Evolutionary conservation across 2,113 vertebrate species (phyloP).

Genomic region (Pedionomus torquatus): DNA sequence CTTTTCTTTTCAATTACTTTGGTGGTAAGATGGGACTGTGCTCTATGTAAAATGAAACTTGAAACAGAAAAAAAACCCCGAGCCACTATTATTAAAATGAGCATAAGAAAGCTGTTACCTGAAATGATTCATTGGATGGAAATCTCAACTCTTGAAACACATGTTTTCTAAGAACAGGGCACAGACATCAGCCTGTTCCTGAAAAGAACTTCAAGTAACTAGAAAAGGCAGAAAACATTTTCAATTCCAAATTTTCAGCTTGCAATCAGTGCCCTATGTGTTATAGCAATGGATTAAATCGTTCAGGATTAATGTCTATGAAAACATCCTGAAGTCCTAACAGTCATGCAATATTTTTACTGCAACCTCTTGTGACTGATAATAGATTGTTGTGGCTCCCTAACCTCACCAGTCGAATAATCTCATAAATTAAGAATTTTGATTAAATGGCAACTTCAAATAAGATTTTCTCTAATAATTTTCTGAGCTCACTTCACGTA

Average conservation of each 20-base stretch:
- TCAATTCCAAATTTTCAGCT: background rate
- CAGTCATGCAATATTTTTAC: background rate
- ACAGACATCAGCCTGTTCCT: background rate
- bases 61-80: background rate
- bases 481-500: background rate
- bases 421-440: background rate
- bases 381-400: background rate
- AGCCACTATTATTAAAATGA: conserved; percentile 37
- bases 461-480: background rate
- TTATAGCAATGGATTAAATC: background rate
- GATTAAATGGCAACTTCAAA: background rate
- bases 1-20: background rate
- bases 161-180: conserved; percentile 1
- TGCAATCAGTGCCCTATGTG: background rate
- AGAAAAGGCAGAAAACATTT: background rate
- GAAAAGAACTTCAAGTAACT: background rate
- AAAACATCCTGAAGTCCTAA: background rate
- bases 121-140: conserved; percentile 28
- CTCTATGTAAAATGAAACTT: conserved; percentile 39
- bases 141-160: conserved; percentile 18
- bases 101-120: background rate
- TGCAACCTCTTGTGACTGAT: background rate
- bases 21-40: background rate
- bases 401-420: background rate
- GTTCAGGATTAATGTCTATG: background rate